Conservation (phyloP, 2,888 invertebrate genomes). For the Hypena proboscidalis region DNA sequence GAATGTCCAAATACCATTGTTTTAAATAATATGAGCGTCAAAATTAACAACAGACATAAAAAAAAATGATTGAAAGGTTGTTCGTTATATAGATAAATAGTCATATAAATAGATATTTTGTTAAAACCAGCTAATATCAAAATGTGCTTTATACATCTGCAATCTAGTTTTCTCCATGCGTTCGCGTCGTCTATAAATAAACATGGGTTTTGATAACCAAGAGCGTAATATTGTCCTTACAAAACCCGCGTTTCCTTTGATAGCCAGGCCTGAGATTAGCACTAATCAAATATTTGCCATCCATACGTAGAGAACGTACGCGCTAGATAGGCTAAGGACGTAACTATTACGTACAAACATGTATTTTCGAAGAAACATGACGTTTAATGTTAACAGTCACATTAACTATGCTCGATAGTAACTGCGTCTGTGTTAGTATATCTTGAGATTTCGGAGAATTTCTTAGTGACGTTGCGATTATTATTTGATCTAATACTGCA, state of each 20-base stretch:
- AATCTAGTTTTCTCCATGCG: too few species aligned
- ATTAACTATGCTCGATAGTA: neutral
- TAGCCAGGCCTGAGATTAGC: constrained; percentile 29
- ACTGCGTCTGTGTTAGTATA: neutral
- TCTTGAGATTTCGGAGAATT: too few species aligned
- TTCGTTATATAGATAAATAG: too few species aligned
- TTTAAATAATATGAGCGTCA: too few species aligned
- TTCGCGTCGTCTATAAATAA: neutral
- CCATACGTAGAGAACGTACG: constrained; percentile 27
- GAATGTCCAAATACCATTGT: too few species aligned
- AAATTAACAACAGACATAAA: too few species aligned
- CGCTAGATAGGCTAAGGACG: constrained; percentile 21
- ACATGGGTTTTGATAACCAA: constrained; percentile 5
- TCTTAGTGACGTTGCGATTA: too few species aligned
- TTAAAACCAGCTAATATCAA: too few species aligned
- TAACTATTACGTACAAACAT: constrained; percentile 21
- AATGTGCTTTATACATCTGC: too few species aligned
- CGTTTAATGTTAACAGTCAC: neutral
- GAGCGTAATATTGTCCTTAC: constrained; percentile 12
- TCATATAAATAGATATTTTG: too few species aligned
- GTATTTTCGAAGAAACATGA: constrained; percentile 8
- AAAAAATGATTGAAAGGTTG: too few species aligned
- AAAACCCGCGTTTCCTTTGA: constrained; percentile 21
- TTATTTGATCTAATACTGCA: too few species aligned
- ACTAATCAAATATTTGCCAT: constrained; percentile 35